Evolutionary conservation across 2,797 vertebrate genomes (phyloP).

Genomic region (Onychomys arenicola): DNA sequence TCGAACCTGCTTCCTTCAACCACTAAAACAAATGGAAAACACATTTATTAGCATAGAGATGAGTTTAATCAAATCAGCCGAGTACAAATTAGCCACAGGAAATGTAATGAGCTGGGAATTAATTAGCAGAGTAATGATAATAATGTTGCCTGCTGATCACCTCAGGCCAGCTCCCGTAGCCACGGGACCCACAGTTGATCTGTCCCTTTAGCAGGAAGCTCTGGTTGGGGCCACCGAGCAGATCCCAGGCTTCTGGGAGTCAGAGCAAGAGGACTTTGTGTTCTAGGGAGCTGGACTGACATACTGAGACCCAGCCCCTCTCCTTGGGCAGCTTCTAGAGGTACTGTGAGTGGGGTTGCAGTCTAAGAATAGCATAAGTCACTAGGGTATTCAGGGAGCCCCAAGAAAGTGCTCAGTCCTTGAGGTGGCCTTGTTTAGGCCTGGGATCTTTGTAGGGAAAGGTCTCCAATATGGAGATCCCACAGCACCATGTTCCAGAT

Average conservation of each 20-base stretch:
- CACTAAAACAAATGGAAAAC: conserved; percentile 92
- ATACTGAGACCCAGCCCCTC: no score
- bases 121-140: conserved; percentile 93
- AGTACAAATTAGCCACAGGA: conserved; percentile 93
- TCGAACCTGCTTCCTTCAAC: conserved; percentile 86
- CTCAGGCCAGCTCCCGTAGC: conserved; percentile 85
- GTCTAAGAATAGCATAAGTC: no score
- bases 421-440: not conserved
- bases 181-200: conserved; percentile 84
- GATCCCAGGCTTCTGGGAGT: conserved; percentile 37
- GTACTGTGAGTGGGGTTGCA: not conserved
- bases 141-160: conserved; percentile 90
- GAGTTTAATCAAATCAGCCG: conserved; percentile 93
- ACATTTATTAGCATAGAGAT: conserved; percentile 94
- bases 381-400: no score
- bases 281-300: not conserved
- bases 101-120: conserved; percentile 93
- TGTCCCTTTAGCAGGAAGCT: conserved; percentile 80
- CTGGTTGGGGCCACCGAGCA: conserved; percentile 76
- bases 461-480: not conserved
- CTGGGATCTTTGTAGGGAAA: not conserved
- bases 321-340: not conserved
- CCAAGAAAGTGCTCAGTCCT: not conserved
- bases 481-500: not conserved
- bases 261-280: not conserved